A percentile compares a stretch with the other conserved stretches of the same genome.
Evolutionary conservation across 2,888 invertebrate genomes (phyloP).

Genomic region (Drosophila algonquin): DNA sequence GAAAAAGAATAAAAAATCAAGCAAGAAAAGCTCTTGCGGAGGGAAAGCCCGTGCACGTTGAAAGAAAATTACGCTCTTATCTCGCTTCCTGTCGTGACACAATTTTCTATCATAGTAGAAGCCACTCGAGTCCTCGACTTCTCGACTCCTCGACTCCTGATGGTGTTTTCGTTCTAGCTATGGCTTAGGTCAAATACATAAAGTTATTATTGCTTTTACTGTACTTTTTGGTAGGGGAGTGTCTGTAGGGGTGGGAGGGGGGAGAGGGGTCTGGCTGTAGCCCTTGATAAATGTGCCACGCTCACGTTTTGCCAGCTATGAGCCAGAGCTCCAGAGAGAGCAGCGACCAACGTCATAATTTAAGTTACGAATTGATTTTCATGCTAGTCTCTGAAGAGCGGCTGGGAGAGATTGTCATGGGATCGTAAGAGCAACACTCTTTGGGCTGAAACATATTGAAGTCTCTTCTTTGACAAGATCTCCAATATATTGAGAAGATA

Average conservation of each 20-base stretch:
- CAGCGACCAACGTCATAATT: conserved; percentile 62
- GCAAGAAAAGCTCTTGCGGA: conserved; percentile 55
- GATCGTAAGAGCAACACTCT: too few species aligned
- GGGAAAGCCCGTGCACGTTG: conserved; percentile 59
- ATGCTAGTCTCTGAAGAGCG: neutral
- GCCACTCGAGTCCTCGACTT: conserved; percentile 48
- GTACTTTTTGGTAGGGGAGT: conserved; percentile 28
- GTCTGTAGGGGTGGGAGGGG: neutral
- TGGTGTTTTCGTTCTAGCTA: conserved; percentile 18
- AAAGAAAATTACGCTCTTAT: conserved; percentile 84
- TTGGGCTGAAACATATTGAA: too few species aligned
- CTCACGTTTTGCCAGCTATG: conserved; percentile 62
- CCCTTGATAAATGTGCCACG: conserved; percentile 75
- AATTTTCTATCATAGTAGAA: conserved; percentile 83
- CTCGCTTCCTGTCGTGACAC: conserved; percentile 84
- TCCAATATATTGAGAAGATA: too few species aligned
- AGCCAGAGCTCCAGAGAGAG: neutral
- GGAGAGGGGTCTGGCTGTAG: conserved; percentile 22
- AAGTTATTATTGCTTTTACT: conserved; percentile 74
- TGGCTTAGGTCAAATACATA: conserved; percentile 66
- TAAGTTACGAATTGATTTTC: conserved; percentile 52
- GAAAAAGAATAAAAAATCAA: conserved; percentile 7
- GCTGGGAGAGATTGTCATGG: neutral
- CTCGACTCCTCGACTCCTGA: conserved; percentile 1
- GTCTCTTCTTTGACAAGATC: too few species aligned